Evolutionary conservation across 2,113 vertebrate genomes (phyloP), one percentile per base, ranked within the genome.

Genomic region (Tetrax tetrax): DNA sequence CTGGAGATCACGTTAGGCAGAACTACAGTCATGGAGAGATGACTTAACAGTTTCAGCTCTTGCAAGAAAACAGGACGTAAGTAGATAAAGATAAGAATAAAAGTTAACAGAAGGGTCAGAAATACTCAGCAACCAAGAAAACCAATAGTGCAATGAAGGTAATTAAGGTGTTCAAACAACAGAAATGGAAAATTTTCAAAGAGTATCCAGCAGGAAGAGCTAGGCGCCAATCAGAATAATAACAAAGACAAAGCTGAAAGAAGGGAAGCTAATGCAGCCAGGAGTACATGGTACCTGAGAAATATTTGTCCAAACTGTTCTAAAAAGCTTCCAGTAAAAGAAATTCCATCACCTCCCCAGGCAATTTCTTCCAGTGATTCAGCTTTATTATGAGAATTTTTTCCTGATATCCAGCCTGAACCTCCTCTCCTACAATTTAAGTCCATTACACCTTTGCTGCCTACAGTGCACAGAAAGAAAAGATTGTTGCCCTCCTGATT

Each of bases 261-360:
- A 53, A 83, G 31, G 48, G 21, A 51, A 51, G 31, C 56, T 77
- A 92, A 92, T 43, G 75, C 47, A 85, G 29, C 45, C 70, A 16
- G 28, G 35, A 61, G 51, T 54, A 69, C 45, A 7, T 4, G 17
- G 31, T 29, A 59, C 60, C 59, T 27, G 14, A 63, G 68, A 69
- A 93, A 70, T 85, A 61, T 94, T 93, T 90, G 76, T 76, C 76
- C 78, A 96, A 64, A 47, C 41, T 87, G 23, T 31, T 81, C 91
- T 87, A 84, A 95, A 95, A 92, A 75, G 33, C 47, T 83, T 69
- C 75, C 63, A 86, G 75, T 66, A 70, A 87, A 97, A 95, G 64
- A 89, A 81, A 96, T 81, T 91, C 91, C 76, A 94, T 64, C 60
- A 63, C 33, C 65, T 84, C 89, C 54, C 43, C 60, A 89, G 87